Evolutionary conservation across 2,888 invertebrate species (phyloP).

Genomic region (Noctua janthe): DNA sequence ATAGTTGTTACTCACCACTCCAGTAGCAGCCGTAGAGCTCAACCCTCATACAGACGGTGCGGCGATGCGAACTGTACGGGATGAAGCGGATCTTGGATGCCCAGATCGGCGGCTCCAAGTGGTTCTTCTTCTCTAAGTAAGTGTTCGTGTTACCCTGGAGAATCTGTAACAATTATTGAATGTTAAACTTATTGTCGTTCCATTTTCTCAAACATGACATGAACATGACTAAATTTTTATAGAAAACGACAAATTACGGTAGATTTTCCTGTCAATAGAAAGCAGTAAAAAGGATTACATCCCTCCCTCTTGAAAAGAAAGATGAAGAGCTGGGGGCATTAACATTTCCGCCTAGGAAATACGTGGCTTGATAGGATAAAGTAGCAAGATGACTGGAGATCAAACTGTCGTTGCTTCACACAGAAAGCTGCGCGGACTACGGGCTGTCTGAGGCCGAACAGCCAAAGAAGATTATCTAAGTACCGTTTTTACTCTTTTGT

Average conservation of each 20-base stretch:
- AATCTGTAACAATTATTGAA: constrained; percentile 90
- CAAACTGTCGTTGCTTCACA: constrained; percentile 31
- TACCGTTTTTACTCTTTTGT: background rate
- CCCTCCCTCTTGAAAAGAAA: background rate
- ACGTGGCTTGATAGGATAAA: constrained; percentile 33
- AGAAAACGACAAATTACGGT: background rate
- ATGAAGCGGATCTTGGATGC: constrained; percentile 96
- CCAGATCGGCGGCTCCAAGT: constrained; percentile 95
- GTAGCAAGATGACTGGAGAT: constrained; percentile 32
- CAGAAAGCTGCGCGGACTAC: constrained; percentile 23
- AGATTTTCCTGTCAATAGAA: background rate
- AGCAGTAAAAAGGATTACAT: background rate
- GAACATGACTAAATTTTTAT: background rate
- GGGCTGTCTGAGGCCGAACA: background rate
- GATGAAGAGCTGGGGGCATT: constrained; percentile 4
- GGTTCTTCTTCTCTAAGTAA: constrained; percentile 94
- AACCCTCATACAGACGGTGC: constrained; percentile 97
- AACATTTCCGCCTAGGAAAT: constrained; percentile 28
- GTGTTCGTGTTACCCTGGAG: constrained; percentile 96
- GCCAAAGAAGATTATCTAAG: background rate
- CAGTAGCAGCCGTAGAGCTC: constrained; percentile 97
- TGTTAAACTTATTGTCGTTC: background rate
- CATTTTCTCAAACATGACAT: background rate
- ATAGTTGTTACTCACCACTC: constrained; percentile 90
- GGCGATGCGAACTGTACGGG: constrained; percentile 95